Evolutionary conservation across 2,113 vertebrate species (phyloP).

Genomic region (Nyctibius bracteatus): DNA sequence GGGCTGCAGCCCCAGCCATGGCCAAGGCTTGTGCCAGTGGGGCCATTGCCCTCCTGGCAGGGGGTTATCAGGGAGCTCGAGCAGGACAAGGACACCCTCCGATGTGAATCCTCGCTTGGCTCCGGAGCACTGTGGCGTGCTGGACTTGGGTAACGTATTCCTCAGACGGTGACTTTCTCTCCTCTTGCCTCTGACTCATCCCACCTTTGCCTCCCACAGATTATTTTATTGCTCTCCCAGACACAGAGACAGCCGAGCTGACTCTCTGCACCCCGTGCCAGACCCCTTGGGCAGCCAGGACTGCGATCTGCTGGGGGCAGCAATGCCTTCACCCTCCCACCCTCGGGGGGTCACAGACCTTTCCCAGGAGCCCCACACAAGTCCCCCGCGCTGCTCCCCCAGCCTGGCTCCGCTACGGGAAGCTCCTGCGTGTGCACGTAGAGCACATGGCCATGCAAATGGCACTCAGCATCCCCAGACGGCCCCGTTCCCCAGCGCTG

Average conservation of each 20-base stretch:
- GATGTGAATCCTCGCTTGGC: rapidly evolving
- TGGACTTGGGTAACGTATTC: neutral
- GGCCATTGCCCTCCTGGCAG: rapidly evolving
- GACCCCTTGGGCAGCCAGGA: neutral
- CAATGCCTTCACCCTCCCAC: neutral
- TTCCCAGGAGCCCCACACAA: neutral
- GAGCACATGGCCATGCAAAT: rapidly evolving
- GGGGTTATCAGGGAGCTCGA: rapidly evolving
- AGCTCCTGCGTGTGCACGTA: rapidly evolving
- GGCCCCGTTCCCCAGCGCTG: rapidly evolving
- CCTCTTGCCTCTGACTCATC: conserved; percentile 39
- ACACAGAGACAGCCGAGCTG: neutral
- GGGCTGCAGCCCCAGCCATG: neutral
- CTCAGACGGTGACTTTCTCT: neutral
- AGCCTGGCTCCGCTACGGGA: neutral
- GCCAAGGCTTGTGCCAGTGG: rapidly evolving
- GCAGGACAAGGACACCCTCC: neutral
- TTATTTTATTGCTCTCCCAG: conserved; percentile 8
- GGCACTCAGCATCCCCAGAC: rapidly evolving
- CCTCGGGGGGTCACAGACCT: neutral
- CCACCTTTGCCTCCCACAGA: neutral
- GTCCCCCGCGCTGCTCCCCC: neutral
- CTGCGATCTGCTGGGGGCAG: rapidly evolving
- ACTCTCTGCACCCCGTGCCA: neutral
- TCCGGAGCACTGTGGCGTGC: neutral